Evolutionary conservation across 2,113 vertebrate species (phyloP).

Genomic region (Mesembrinibis cayennensis): DNA sequence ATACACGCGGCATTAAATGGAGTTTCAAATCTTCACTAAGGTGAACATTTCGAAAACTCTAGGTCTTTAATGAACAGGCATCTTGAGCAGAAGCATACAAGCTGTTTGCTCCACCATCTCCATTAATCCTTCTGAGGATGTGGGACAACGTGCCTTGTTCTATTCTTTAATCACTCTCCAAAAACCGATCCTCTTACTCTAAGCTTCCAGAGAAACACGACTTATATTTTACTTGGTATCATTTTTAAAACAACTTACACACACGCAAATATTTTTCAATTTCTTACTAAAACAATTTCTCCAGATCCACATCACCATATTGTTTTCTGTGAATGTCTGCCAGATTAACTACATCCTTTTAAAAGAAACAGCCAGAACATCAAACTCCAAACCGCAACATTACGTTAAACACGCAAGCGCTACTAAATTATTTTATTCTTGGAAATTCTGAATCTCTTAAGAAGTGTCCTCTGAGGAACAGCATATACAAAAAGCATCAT

Average conservation of each 20-base stretch:
- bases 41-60: background rate
- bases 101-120: background rate
- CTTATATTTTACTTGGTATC: slow-evolving; percentile 19
- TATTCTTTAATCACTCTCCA: background rate
- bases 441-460: background rate
- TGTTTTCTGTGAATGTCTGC: slow-evolving; percentile 28
- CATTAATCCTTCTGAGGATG: background rate
- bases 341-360: slow-evolving; percentile 22
- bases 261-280: slow-evolving; percentile 33
- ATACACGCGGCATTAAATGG: accelerated
- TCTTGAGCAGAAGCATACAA: background rate
- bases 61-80: background rate
- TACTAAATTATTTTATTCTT: background rate
- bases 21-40: background rate
- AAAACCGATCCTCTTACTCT: background rate
- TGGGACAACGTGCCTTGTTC: background rate
- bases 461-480: background rate
- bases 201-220: slow-evolving; percentile 14
- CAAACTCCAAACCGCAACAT: background rate
- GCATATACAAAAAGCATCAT: background rate
- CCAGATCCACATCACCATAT: background rate
- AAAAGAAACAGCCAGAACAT: background rate
- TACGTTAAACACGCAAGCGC: slow-evolving; percentile 9
- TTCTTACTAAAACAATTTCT: slow-evolving; percentile 42
- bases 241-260: slow-evolving; percentile 41